Percentiles rank a stretch among this genome's conserved stretches.
phyloP scores from a whole-genome alignment of 2,797 vertebrate genomes.

The Schizothorax lantsangensis region DNA sequence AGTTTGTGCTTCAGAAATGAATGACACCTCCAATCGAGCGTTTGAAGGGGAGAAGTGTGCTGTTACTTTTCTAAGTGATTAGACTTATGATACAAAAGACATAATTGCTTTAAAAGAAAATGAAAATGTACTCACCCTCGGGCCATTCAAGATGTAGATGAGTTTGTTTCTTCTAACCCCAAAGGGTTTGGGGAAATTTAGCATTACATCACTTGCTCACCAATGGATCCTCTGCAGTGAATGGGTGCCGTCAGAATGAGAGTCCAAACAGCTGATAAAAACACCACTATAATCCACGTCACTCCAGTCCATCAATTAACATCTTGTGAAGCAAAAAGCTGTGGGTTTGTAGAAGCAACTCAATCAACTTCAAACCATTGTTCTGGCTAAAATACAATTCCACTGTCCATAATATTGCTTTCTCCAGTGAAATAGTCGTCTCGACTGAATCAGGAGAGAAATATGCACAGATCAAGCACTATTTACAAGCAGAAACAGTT shows the following conservation, averaged over 20 bases:
- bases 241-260: not conserved
- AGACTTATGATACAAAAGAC: not conserved
- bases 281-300: too few relatives aligned
- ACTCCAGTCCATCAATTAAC: too few relatives aligned
- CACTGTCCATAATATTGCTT: too few relatives aligned
- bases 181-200: not conserved
- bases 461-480: too few relatives aligned
- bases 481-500: too few relatives aligned
- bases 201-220: not conserved
- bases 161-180: not conserved
- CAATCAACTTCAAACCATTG: too few relatives aligned
- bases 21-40: conserved; percentile 16
- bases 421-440: too few relatives aligned
- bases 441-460: too few relatives aligned
- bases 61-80: not conserved
- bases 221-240: not conserved
- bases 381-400: too few relatives aligned
- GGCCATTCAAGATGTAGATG: not conserved
- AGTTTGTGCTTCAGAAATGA: not conserved
- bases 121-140: not conserved
- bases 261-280: not conserved
- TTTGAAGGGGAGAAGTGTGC: conserved; percentile 19
- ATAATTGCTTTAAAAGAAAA: conserved; percentile 12
- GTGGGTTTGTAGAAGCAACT: too few relatives aligned
- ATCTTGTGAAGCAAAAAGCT: too few relatives aligned